Evolutionary conservation across 1,140 invertebrate species (phyloP), one percentile per base, ranked within the genome.

Genomic region (Drosophila nikananu): DNA sequence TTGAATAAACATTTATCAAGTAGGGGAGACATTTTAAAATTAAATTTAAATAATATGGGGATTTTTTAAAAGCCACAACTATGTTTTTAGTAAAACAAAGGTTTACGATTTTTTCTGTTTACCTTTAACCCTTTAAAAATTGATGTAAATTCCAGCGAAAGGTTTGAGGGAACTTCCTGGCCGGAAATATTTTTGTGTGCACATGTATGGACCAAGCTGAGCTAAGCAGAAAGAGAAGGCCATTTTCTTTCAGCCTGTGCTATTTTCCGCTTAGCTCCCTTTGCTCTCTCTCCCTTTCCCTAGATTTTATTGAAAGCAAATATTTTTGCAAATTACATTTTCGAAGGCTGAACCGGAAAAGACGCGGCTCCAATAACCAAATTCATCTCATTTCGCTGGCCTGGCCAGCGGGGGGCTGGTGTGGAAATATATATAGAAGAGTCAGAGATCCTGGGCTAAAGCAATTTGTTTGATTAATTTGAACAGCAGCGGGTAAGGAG

Each of bases 391-490:
- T 74, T 73, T 73, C 37, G 54, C 46, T 35, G 37, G 46, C 70
- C 54, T 21, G 37, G 54, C 67, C 44, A 49, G n/a, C n/a, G 17
- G 12, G 67, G 52, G 39, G 25, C 48, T 48, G 46, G 46, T 25
- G 48, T n/a, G 25, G 23, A 48, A 15, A 64, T 46, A 46, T 48
- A 48, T 30, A 57, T 59, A 57, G 79, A 62, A 44, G 41, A 62
- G 62, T 55, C 65, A 71, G 60, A 60, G 70, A 83, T 62, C 67
- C 76, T 72, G 77, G 70, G 78, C 74, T 65, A 60, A 61, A 90
- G 86, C 86, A 90, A 90, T 90, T 90, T 90, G 86, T 90, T 90
- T 90, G 86, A 90, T 90, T 90, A 90, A 90, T 90, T 86, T 77
- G 75, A 71, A 61, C 48, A 75, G 70, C 48, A 75, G 70, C 52